These are phyloP conservation scores for Trypoxylus dichotomus DNA, from an alignment of 1,140 invertebrate species.

Conservation along the genomic window DNA sequence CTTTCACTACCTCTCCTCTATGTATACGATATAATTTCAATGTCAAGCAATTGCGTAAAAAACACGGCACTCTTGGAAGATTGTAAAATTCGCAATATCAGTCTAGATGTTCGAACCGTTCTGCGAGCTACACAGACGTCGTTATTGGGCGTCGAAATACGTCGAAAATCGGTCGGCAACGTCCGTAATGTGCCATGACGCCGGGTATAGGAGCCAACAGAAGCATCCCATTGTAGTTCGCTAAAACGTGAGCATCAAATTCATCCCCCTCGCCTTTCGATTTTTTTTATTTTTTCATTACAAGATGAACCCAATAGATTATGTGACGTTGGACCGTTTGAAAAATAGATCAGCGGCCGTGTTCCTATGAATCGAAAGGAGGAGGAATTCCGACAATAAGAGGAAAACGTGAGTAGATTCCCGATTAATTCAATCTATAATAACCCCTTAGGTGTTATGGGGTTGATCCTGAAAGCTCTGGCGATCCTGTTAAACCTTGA, in stretches of 20 bases:
- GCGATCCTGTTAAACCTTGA: background rate
- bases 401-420: constrained; percentile 11
- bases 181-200: constrained; percentile 14
- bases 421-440: background rate
- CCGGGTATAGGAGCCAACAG: background rate
- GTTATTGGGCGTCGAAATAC: constrained; percentile 1
- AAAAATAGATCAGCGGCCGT: background rate
- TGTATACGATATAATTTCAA: background rate
- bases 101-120: background rate
- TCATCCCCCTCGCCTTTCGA: background rate
- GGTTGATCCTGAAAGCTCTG: background rate
- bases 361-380: background rate
- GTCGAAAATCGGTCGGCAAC: constrained; percentile 11
- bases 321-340: background rate
- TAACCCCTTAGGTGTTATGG: background rate
- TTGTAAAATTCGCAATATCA: background rate
- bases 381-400: background rate
- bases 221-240: constrained; percentile 2
- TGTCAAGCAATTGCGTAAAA: background rate
- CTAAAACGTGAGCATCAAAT: background rate
- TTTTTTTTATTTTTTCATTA: background rate
- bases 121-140: background rate
- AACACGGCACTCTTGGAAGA: background rate
- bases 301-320: background rate
- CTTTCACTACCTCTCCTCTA: background rate